These are phyloP conservation scores for Drosophila nr. fundita DNA, from an alignment of 2,888 invertebrate species.

Conservation along the genomic window DNA sequence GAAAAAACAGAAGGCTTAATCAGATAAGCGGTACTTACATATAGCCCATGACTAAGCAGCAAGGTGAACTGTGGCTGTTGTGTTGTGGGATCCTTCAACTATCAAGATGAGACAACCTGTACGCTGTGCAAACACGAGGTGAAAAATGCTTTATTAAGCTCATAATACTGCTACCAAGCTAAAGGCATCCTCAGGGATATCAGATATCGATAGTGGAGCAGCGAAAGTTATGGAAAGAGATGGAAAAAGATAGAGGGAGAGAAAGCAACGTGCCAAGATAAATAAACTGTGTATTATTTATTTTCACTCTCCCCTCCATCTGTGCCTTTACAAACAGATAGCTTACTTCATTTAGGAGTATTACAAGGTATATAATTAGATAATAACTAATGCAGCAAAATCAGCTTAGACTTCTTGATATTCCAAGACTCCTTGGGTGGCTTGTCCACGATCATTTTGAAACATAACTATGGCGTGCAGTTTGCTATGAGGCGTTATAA, in stretches of 20 bases:
- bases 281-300: neutral
- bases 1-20: constrained; percentile 45
- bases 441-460: neutral
- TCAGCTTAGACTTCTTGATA: neutral
- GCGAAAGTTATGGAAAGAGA: neutral
- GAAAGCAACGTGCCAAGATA: neutral
- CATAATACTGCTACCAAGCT: constrained; percentile 4
- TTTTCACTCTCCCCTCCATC: neutral
- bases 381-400: neutral
- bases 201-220: constrained; percentile 6
- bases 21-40: constrained; percentile 60
- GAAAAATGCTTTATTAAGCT: constrained; percentile 37
- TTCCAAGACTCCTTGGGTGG: neutral
- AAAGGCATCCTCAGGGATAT: constrained; percentile 11
- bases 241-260: neutral
- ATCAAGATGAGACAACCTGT: constrained; percentile 48
- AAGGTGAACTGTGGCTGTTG: constrained; percentile 48
- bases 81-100: constrained; percentile 32
- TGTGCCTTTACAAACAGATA: neutral
- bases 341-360: neutral
- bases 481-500: constrained; percentile 17
- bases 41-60: constrained; percentile 54
- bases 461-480: neutral
- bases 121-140: constrained; percentile 28
- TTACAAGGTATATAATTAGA: neutral